phyloP scores from a whole-genome alignment of 2,888 invertebrate species.

The Tenthredo notha region DNA sequence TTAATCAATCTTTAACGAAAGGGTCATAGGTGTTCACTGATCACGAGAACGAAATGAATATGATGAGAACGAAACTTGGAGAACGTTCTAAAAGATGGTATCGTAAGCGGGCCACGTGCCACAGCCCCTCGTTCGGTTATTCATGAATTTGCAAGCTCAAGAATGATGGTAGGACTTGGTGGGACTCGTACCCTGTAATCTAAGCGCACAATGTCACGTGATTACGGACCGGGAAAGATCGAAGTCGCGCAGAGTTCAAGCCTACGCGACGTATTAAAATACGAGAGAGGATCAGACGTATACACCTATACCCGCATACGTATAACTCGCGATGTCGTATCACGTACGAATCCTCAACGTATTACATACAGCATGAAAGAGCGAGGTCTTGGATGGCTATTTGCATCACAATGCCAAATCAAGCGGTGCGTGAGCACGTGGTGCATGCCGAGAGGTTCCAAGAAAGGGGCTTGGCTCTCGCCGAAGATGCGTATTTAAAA shows the following conservation, averaged over 20 bases:
- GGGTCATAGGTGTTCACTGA: conserved; percentile 17
- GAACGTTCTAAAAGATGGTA: neutral
- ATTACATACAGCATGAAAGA: neutral
- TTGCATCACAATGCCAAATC: conserved; percentile 71
- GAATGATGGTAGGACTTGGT: conserved; percentile 3
- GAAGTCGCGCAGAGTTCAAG: conserved; percentile 57
- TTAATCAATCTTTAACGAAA: conserved; percentile 35
- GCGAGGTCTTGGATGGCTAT: conserved; percentile 55
- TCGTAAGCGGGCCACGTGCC: conserved; percentile 38
- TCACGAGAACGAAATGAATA: neutral
- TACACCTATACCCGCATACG: conserved; percentile 22
- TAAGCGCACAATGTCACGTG: conserved; percentile 71
- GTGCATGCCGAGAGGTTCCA: conserved; percentile 55
- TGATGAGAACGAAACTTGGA: neutral
- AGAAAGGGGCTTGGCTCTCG: conserved; percentile 55
- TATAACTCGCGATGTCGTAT: conserved; percentile 25
- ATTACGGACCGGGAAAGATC: conserved; percentile 65
- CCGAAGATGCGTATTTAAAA: conserved; percentile 44
- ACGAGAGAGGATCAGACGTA: conserved; percentile 19
- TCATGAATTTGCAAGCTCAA: conserved; percentile 69
- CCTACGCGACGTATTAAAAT: conserved; percentile 65
- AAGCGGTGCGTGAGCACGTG: conserved; percentile 57
- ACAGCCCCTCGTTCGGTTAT: conserved; percentile 63
- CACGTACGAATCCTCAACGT: conserved; percentile 43
- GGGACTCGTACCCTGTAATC: conserved; percentile 69